Conservation (phyloP, 2,797 vertebrate genomes). For the Delichon dasypus region DNA sequence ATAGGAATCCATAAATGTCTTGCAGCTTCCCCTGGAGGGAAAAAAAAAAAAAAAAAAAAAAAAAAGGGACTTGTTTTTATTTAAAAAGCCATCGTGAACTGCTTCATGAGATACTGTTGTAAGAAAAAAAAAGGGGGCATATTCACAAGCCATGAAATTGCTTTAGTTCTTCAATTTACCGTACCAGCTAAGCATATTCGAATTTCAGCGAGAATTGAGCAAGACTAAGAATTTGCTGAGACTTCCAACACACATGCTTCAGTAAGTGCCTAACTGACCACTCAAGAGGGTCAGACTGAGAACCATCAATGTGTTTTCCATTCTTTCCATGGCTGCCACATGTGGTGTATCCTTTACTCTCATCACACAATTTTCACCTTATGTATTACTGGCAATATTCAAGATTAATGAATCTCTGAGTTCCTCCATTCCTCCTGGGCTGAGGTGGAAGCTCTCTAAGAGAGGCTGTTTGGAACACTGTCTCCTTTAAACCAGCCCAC, state of each 20-base stretch:
- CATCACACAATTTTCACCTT: neutral
- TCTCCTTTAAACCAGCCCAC: neutral
- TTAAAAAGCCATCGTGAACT: neutral
- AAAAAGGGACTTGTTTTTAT: neutral
- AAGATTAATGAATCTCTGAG: neutral
- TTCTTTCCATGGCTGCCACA: neutral
- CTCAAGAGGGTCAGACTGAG: neutral
- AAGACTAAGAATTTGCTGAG: neutral
- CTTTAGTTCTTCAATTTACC: neutral
- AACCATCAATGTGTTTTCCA: neutral
- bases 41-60: slow-evolving; percentile 18
- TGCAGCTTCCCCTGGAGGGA: slow-evolving; percentile 89
- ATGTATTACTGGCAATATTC: neutral
- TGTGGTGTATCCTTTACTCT: neutral
- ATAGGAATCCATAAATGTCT: slow-evolving; percentile 88
- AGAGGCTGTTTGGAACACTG: neutral
- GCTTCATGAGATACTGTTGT: neutral
- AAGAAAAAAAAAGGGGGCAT: neutral
- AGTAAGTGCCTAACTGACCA: neutral
- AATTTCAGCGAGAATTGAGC: neutral
- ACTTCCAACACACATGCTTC: neutral
- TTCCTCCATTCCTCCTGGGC: neutral
- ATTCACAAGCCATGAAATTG: neutral
- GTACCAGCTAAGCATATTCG: neutral
- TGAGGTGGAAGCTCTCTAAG: neutral